Percentiles rank a stretch among this genome's conserved stretches.
phyloP scores from a whole-genome alignment of 2,113 vertebrate genomes.

The Apaloderma vittatum region DNA sequence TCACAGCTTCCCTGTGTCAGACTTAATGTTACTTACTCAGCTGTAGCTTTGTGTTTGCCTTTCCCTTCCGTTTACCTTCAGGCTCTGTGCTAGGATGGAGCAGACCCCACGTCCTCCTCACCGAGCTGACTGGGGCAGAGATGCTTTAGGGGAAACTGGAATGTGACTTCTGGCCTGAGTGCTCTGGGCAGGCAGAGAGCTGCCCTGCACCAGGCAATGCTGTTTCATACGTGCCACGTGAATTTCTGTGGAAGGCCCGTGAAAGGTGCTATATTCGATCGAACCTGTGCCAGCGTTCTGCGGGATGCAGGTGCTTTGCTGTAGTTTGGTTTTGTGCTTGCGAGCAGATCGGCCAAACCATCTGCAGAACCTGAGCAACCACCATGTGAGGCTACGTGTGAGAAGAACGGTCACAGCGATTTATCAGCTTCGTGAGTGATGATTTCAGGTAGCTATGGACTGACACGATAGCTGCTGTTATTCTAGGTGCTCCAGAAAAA shows the following conservation, averaged over 20 bases:
- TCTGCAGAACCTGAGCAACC: accelerated
- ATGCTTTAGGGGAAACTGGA: background rate
- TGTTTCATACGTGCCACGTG: accelerated
- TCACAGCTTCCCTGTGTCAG: conserved; percentile 70
- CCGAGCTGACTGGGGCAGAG: background rate
- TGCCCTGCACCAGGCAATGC: background rate
- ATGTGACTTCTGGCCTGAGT: accelerated
- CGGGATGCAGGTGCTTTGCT: background rate
- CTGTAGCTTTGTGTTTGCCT: conserved; percentile 54
- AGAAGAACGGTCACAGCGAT: background rate
- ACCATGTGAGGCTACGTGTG: background rate
- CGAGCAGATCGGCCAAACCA: background rate
- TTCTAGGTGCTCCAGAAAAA: conserved; percentile 16
- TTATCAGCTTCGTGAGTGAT: background rate
- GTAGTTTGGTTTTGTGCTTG: background rate
- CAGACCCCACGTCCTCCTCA: background rate
- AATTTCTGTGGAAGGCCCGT: background rate
- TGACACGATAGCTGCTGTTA: background rate
- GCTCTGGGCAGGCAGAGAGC: accelerated
- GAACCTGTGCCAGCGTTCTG: accelerated
- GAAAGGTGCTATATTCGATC: accelerated
- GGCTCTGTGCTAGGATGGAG: background rate
- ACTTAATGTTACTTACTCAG: conserved; percentile 56
- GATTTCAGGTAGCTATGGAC: background rate
- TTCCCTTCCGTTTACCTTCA: conserved; percentile 22